Percentiles rank a stretch among this genome's conserved stretches.
Evolutionary conservation across 1,140 invertebrate species (phyloP).

Genomic region (Protaetia brevitarsis): DNA sequence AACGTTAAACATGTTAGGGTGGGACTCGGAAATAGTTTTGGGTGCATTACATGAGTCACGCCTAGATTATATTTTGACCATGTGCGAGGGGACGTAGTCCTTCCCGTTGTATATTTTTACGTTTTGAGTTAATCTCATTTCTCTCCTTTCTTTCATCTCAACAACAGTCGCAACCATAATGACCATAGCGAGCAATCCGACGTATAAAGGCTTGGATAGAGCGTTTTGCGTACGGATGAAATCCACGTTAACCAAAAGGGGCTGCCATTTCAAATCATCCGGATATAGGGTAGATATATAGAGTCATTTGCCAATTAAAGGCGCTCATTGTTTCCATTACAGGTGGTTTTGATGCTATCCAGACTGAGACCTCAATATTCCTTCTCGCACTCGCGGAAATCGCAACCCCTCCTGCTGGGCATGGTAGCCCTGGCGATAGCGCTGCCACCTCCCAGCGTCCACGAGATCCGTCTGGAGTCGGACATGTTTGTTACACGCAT

Average conservation of each 20-base stretch:
- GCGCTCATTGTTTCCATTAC: constrained; percentile 36
- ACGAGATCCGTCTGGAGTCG: constrained; percentile 91
- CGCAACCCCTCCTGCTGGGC: constrained; percentile 79
- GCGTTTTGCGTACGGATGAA: constrained; percentile 97
- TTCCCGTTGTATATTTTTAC: too few relatives aligned
- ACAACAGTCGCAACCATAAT: constrained; percentile 81
- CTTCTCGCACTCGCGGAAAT: constrained; percentile 84
- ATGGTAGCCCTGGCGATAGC: constrained; percentile 94
- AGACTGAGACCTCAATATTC: constrained; percentile 87
- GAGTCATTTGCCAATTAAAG: background rate
- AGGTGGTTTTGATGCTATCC: constrained; percentile 91
- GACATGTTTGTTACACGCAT: constrained; percentile 95
- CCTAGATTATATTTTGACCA: too few relatives aligned
- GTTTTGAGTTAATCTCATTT: too few relatives aligned
- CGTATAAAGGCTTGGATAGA: constrained; percentile 83
- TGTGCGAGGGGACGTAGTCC: too few relatives aligned
- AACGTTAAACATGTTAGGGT: too few relatives aligned
- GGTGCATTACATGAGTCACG: too few relatives aligned
- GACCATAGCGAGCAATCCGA: constrained; percentile 69
- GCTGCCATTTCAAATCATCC: constrained; percentile 96
- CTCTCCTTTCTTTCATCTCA: constrained; percentile 37
- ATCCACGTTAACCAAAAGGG: constrained; percentile 93
- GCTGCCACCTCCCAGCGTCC: constrained; percentile 91
- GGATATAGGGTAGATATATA: constrained; percentile 86
- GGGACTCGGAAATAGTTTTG: too few relatives aligned